Conservation (phyloP, 2,888 invertebrate species). For the Zonitis immaculata region DNA sequence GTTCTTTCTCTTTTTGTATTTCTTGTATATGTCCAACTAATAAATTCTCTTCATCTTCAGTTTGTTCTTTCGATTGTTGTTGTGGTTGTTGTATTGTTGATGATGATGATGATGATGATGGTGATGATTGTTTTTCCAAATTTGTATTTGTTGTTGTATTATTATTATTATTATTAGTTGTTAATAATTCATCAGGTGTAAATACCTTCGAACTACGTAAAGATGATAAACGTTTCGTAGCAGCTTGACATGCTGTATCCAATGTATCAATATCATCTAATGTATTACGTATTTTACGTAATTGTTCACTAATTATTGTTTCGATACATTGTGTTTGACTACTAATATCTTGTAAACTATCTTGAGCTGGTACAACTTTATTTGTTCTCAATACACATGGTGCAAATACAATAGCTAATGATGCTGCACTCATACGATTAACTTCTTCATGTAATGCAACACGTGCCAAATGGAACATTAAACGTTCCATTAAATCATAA, state of each 20-base stretch:
- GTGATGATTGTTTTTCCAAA: background rate
- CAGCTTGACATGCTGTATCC: slow-evolving; percentile 83
- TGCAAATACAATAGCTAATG: slow-evolving; percentile 90
- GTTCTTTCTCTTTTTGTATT: slow-evolving; percentile 76
- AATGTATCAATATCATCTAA: slow-evolving; percentile 86
- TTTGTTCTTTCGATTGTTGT: slow-evolving; percentile 10
- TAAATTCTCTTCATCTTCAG: slow-evolving; percentile 69
- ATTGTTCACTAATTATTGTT: slow-evolving; percentile 82
- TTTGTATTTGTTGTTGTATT: slow-evolving; percentile 25
- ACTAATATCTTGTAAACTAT: slow-evolving; percentile 84
- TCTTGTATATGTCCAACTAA: slow-evolving; percentile 75
- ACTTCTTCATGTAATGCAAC: slow-evolving; percentile 81
- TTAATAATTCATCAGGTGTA: slow-evolving; percentile 55
- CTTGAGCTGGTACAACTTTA: slow-evolving; percentile 83
- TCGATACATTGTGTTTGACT: slow-evolving; percentile 88
- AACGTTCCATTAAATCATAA: slow-evolving; percentile 84
- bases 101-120: slow-evolving; percentile 14
- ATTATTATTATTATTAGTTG: slow-evolving; percentile 31
- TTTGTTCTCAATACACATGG: slow-evolving; percentile 89
- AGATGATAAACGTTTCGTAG: slow-evolving; percentile 71
- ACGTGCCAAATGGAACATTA: slow-evolving; percentile 88
- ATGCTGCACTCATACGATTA: slow-evolving; percentile 89
- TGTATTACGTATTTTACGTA: slow-evolving; percentile 77
- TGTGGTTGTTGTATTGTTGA: slow-evolving; percentile 10
- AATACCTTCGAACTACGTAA: slow-evolving; percentile 71